Base-by-base conservation (phyloP, 2,888 invertebrate species). In the Siphlonurus alternatus region DNA sequence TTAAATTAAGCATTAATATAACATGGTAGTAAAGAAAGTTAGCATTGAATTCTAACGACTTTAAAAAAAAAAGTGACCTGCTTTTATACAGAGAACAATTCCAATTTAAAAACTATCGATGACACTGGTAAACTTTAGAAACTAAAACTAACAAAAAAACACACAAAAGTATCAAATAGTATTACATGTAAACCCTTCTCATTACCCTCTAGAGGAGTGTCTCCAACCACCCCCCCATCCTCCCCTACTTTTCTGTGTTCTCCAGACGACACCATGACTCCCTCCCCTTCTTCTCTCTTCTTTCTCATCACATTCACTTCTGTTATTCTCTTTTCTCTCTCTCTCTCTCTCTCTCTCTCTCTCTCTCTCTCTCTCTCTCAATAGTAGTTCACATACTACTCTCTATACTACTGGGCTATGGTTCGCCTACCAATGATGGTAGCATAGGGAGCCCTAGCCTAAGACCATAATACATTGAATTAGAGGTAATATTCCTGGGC, bases 401-500 rank as follows among this genome's bases (percentile, higher is more conserved):
- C 15, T 10, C 5, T 38, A 38, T 38, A 38, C 38, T 38, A 38
- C 15, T 10, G 38, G 38, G 38, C 15, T 38, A 10, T 38, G 7
- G 7, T 10, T 38, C 38, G 5, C 38, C 38, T 15, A 38, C 38
- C 38, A 38, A 38, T 56, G 53, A 56, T 56, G 56, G 56, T 56
- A 20, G 56, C n/a, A n/a, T 5, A 56, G 56, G 56, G 56, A 56
- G 56, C 56, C 56, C 56, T 56, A 56, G 38, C 38, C 38, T 38
- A 38, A 38, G 56, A n/a, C n/a, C 56, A 56, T 56, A 56, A 56
- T 56, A 56, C 56, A 56, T 56, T 56, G 56, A 56, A 56, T 56
- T 56, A 56, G 56, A 56, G 56, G 56, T 56, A 56, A 56, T 56
- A 56, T 56, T 56, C 56, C 7, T 38, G 56, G 56, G 7, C 56